A percentile compares a stretch with the other conserved stretches of the same genome.
phyloP scores from a whole-genome alignment of 2,888 invertebrate genomes.

The Hydraecia micacea region DNA sequence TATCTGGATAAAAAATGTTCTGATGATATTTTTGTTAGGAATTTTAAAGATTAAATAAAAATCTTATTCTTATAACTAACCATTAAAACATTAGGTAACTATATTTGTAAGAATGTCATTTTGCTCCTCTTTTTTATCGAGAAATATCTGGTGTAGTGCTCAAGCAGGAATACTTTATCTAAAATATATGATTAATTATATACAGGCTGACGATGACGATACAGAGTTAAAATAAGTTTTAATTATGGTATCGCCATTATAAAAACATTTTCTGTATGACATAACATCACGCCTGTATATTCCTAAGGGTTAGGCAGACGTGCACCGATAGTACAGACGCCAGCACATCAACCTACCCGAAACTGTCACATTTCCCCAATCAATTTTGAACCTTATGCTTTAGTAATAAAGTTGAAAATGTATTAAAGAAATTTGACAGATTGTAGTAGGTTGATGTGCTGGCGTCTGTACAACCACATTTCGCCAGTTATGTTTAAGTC shows the following conservation, averaged over 20 bases:
- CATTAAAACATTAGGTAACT: not conserved
- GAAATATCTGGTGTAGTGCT: not conserved
- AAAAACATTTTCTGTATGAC: not conserved
- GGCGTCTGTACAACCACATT: no score
- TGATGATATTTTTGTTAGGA: not conserved
- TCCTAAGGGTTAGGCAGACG: no score
- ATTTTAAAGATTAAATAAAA: not conserved
- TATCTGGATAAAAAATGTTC: not conserved
- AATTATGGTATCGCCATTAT: not conserved
- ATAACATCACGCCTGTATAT: not conserved
- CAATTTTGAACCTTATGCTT: no score
- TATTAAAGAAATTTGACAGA: no score
- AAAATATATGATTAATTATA: no score
- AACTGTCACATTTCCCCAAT: no score
- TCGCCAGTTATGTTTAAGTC: no score
- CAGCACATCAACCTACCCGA: no score
- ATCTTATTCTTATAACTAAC: not conserved
- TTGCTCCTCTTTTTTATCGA: not conserved
- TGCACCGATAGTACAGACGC: no score
- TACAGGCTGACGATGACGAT: no score
- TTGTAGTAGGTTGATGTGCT: no score
- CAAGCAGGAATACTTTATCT: not conserved
- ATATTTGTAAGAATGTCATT: not conserved
- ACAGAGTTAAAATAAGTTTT: conserved; percentile 5
- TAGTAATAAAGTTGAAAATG: no score